Evolutionary conservation across 1,140 invertebrate genomes (phyloP).

Genomic region (Drosophila kanapiae): DNA sequence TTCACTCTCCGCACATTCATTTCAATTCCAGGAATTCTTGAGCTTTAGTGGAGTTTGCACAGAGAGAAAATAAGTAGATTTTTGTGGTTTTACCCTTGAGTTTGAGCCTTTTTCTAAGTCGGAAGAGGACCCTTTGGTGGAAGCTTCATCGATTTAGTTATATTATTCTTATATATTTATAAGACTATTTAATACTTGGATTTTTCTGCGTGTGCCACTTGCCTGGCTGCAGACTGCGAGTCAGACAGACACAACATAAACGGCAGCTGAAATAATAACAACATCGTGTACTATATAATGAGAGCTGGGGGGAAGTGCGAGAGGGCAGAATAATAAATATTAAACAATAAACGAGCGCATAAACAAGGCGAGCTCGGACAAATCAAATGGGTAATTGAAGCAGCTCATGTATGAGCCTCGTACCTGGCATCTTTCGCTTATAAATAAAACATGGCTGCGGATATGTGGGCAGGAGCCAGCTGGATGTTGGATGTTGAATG

Average conservation of each 20-base stretch:
- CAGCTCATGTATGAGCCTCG: constrained; percentile 30
- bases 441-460: constrained; percentile 74
- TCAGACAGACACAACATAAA: constrained; percentile 15
- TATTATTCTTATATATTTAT: no score
- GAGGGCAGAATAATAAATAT: constrained; percentile 37
- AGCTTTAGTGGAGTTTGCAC: not conserved
- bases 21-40: constrained; percentile 12
- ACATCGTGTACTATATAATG: constrained; percentile 8
- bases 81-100: no score
- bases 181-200: no score
- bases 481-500: constrained; percentile 15
- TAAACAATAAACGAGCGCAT: constrained; percentile 50
- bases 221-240: not conserved
- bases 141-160: no score
- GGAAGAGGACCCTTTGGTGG: not conserved
- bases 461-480: constrained; percentile 41
- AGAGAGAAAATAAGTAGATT: not conserved
- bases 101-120: no score
- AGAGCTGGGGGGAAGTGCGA: constrained; percentile 1
- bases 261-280: constrained; percentile 28
- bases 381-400: constrained; percentile 63
- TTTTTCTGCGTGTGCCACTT: not conserved
- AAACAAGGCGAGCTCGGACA: constrained; percentile 42
- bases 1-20: constrained; percentile 8
- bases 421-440: constrained; percentile 35